Base-by-base conservation (phyloP, 2,113 vertebrate genomes). In the Apistogramma diplotaenia region DNA sequence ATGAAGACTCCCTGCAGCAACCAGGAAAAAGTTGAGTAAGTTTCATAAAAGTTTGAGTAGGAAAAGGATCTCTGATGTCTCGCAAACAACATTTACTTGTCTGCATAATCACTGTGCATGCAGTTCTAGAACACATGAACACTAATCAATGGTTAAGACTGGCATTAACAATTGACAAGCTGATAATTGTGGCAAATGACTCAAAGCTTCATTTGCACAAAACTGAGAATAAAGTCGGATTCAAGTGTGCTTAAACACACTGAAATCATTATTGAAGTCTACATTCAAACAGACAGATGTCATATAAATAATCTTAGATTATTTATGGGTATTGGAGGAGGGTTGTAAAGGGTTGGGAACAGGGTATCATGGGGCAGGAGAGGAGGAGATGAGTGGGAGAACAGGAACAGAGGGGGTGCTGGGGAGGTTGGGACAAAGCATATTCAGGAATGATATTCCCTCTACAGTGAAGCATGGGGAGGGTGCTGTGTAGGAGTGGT, bases 1-100 rank as follows among this genome's bases (percentile, higher is more conserved):
- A 99, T 99, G 95, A 99, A 99, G 84, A 99, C 92, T 91, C 97
- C 98, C 98, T 99, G 95, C 16, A 84, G 79, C 84, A 90, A 90
- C 83, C 16, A 11, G 4, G 93, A 51, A 56, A 87, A 92, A 87
- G 72, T 71, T 67, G 19, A 78, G 70, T 95, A 78, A 94, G 74
- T 85, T 85, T 75, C 61, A 27, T 37, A 70, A 23, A 82, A 78
- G 27, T 70, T 35, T 1, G 1, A 51, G 25, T n/a, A 51, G n/a
- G 19, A n/a, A 60, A 31, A 51, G 33, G 53, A 43, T 65, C 19
- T 76, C 19, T 70, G 55, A 70, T 76, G 43, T 74, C 37, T 74
- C 35, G 35, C 27, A 61, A 43, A 25, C 40, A 60, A 27, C 19
- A 56, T 78, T 67, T 58, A 35, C 35, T 23, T 72, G 35, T 81